Evolutionary conservation across 2,797 vertebrate genomes (phyloP), one percentile per base, ranked within the genome.

Genomic region (Lacerta viridis): DNA sequence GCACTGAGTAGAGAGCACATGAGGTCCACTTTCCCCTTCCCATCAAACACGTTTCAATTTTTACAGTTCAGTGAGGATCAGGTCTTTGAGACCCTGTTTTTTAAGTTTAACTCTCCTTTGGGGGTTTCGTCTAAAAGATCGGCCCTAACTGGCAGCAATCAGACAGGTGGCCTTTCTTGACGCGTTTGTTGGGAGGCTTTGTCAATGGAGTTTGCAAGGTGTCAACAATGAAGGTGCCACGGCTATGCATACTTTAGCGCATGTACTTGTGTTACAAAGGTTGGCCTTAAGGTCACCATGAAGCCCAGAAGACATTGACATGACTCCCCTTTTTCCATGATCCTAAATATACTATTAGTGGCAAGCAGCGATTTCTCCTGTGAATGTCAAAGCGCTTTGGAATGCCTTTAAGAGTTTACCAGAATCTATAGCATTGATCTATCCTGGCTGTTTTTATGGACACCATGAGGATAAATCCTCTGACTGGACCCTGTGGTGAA

Each of bases 351-450:
- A 88, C 85, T n/a, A 61, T 69, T 87, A 41, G 29, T 36, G 85
- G 84, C 80, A n/a, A 29, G 46, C 71, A 84, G 33, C 77, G 74
- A 92, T 94, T 87, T 90, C 80, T 76, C 92, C 61, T 84, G 78
- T 59, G 76, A 59, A 59, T 88, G 0, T 33, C 72, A 68, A 50
- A 33, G 59, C 15, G 61, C 89, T 84, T 43, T 85, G 69, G 88
- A 92, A 90, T 89, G 89, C 80, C 92, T 90, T 88, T 90, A 88
- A 83, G 90, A 88, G 81, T 91, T 93, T 91, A 90, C 86, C 87
- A 81, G 88, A 87, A 79, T 93, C 36, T 33, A 39, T 68, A 80
- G 41, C 77, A 85, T 74, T 85, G 41, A 50, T 85, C 39, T 68
- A 68, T 71, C 33, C 43, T 68, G 23, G 25, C 27, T 86, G 41